Conservation (phyloP, 1,140 invertebrate species). For the Antheraea pernyi region DNA sequence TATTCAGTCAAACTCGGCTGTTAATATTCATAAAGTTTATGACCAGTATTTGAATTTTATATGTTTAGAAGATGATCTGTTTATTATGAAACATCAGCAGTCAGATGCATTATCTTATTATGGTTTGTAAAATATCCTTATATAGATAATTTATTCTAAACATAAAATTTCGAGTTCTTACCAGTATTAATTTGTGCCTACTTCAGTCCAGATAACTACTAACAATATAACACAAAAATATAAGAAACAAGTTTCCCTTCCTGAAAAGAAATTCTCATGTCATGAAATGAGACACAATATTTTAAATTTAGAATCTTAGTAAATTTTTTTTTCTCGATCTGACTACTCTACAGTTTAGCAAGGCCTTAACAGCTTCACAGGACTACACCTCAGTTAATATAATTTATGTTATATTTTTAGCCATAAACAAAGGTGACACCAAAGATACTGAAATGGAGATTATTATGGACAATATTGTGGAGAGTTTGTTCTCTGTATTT, state of each 20-base stretch:
- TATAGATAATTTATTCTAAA: not conserved
- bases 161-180: too few species aligned
- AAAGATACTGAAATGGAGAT: conserved; percentile 97
- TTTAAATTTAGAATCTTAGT: too few species aligned
- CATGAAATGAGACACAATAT: too few species aligned
- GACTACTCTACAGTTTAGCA: too few species aligned
- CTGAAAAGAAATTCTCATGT: too few species aligned
- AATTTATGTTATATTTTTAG: conserved; percentile 74
- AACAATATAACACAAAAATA: too few species aligned
- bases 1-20: conserved; percentile 91
- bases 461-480: conserved; percentile 97
- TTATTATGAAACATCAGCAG: conserved; percentile 95
- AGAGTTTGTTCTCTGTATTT: conserved; percentile 98
- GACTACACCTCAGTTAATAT: too few species aligned
- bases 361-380: too few species aligned
- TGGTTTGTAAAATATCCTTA: conserved; percentile 71
- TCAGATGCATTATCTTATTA: conserved; percentile 96
- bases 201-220: too few species aligned
- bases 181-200: too few species aligned
- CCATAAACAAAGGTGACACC: conserved; percentile 96
- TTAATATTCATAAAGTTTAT: conserved; percentile 96
- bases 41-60: conserved; percentile 99
- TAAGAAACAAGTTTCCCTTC: too few species aligned
- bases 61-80: conserved; percentile 98
- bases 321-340: too few species aligned